Base-by-base conservation (phyloP, 2,888 invertebrate species). In the Tachina fera region DNA sequence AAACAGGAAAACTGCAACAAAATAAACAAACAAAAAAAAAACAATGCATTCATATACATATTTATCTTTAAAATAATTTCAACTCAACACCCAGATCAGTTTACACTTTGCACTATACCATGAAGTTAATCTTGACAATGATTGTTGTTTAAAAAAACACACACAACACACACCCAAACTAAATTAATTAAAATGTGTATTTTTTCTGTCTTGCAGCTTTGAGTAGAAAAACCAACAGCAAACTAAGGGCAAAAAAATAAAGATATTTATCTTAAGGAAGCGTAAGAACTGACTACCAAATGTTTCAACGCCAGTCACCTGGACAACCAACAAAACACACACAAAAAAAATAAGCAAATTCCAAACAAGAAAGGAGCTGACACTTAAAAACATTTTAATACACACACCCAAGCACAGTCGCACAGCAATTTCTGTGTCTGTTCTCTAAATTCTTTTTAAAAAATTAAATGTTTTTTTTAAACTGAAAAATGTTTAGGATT, bases 171-270 rank as follows among this genome's bases (percentile, higher is more conserved):
- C 31, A 31, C 8, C 45, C 39, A 68, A 70, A 19, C 45, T 13
- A 71, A 85, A 82, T 85, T 85, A 85, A 85, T 82, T 85, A 82
- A 85, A 83, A 74, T 78, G 53, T 60, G 51, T 77, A 71, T 80
- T 49, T 58, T 22, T 75, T 47, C 43, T 16, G 5, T 16, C 19
- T 14, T 22, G 6, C 19, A 51, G 14, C 19, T 16, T 16, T n/a
- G n/a, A n/a, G n/a, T 8, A 45, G 56, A 61, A 74, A 61, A 78
- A 60, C 22, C 72, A 72, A 47, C 45, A 79, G 3, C 13, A 22
- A 31, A 53, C n/a, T 19, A 31, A 79, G 43, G 14, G 11, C n/a
- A 43, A 11, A 76, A 56, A 71, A 68, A 61, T 19, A 39, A 65
- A 78, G 79, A 83, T 86, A 76, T 83, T 58, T 79, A 83, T 83